Base-by-base conservation (phyloP, 2,113 vertebrate genomes). In the Abramis brama region DNA sequence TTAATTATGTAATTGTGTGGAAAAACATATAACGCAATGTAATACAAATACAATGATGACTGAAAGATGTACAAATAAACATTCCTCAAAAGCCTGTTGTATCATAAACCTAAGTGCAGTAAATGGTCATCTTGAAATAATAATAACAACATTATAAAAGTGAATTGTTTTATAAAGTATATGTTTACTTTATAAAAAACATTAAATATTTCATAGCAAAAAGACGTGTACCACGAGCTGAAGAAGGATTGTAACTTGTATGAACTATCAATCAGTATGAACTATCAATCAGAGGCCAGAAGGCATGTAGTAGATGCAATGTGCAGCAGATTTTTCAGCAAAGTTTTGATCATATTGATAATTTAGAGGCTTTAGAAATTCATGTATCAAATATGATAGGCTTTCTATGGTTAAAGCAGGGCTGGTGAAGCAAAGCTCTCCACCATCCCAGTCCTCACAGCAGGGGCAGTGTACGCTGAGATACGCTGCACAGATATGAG, bases 401-500 rank as follows among this genome's bases (percentile, higher is more conserved):
- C 6, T 50, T 75, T 50, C n/a, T 17, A 27, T n/a, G 5, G 12
- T 75, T 50, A 52, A 64, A 66, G 25, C 19, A 50, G 7, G 30
- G 47, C 36, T 36, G 27, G 15, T 68, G 9, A 73, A 73, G 70
- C 36, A 36, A n/a, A 62, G 70, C 57, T 76, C 9, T 64, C 17
- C 9, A 9, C n/a, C 8, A 17, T 45, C 27, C 75, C 50, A 27
- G 62, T 25, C 47, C 57, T 68, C 33, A 39, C 27, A 70, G 74
- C 84, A 27, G 15, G 57, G 36, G n/a, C 52, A 47, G 50, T 30
- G 62, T 59, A 73, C 17, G 7, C 43, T 39, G 27, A 85, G 76
- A 85, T 68, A 6, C 6, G 33, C 27, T 50, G 39, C 64, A 81
- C 57, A 45, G 73, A 79, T 71, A 70, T 11, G 45, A 52, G 82